Percentiles rank a stretch among this genome's conserved stretches.
Evolutionary conservation across 2,888 invertebrate genomes (phyloP).

Genomic region (Hylaea fasciaria): DNA sequence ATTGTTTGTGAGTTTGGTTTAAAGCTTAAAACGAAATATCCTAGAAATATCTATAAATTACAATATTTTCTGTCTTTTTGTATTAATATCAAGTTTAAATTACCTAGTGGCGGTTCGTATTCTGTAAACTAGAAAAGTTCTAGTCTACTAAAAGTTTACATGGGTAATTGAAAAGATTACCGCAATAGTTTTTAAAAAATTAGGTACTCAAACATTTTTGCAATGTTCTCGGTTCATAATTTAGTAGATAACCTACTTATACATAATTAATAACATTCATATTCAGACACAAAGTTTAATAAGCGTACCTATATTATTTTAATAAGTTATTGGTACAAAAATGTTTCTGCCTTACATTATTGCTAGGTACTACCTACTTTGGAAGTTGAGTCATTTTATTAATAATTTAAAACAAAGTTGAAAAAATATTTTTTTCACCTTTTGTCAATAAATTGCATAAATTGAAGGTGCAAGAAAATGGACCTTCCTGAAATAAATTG

Average conservation of each 20-base stretch:
- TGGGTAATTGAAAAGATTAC: too few relatives aligned
- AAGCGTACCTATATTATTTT: slow-evolving; percentile 11
- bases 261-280: too few relatives aligned
- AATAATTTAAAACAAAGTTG: background rate
- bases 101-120: background rate
- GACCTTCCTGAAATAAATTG: background rate
- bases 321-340: slow-evolving; percentile 24
- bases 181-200: too few relatives aligned
- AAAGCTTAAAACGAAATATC: too few relatives aligned
- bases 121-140: background rate
- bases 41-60: too few relatives aligned
- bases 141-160: background rate
- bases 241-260: too few relatives aligned
- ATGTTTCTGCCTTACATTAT: slow-evolving; percentile 6
- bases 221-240: too few relatives aligned
- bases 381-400: slow-evolving; percentile 2
- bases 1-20: too few relatives aligned
- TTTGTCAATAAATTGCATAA: background rate
- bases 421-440: background rate
- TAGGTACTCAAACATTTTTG: too few relatives aligned
- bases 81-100: background rate
- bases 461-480: too few relatives aligned
- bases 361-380: slow-evolving; percentile 5
- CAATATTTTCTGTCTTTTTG: background rate
- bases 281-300: background rate